Percentiles rank a stretch among this genome's conserved stretches.
Conservation (phyloP, 1,140 invertebrate genomes). For the Cherax quadricarinatus region DNA sequence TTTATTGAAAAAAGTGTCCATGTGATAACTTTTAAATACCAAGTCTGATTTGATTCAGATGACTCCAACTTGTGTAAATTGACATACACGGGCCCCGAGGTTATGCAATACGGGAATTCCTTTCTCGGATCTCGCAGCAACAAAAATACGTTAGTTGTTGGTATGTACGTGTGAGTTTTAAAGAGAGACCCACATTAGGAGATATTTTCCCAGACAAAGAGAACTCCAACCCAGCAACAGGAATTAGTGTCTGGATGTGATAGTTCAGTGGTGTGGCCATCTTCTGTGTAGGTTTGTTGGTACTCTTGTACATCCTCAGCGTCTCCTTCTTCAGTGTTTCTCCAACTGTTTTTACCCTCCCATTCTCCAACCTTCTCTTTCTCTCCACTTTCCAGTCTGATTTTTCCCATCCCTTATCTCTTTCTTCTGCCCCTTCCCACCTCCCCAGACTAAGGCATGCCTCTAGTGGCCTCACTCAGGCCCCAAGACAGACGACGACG, state of each 20-base stretch:
- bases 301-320: neutral
- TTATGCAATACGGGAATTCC: no score
- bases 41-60: no score
- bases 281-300: neutral
- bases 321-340: neutral
- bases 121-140: no score
- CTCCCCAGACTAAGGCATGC: no score
- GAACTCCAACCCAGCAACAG: neutral
- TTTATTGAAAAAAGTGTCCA: no score
- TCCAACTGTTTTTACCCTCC: neutral
- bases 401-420: neutral
- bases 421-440: neutral
- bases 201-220: neutral
- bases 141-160: neutral
- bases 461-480: no score
- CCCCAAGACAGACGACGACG: no score
- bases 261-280: neutral
- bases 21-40: no score
- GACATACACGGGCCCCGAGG: no score
- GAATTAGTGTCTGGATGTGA: neutral
- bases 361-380: neutral
- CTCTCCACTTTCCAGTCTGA: neutral
- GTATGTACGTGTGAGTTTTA: neutral
- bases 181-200: neutral
- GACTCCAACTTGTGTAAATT: no score